Evolutionary conservation across 2,888 invertebrate genomes (phyloP), one percentile per base, ranked within the genome.

Genomic region (Coecobrya sp.): DNA sequence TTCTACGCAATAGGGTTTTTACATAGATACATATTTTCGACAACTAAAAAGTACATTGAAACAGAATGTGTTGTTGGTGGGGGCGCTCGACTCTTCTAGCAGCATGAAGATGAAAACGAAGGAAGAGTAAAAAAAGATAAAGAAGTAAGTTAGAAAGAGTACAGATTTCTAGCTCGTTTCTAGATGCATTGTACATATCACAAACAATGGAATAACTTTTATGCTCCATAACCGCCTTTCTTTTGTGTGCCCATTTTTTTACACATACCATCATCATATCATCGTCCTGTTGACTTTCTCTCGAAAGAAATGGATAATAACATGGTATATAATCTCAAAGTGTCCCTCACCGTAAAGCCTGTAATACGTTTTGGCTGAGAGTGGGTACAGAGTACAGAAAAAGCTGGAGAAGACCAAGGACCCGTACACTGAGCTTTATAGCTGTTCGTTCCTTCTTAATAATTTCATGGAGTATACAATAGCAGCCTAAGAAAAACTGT

Each of bases 231-330:
- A 30, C 68, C 68, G 27, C 68, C 68, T 13, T 7, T 68, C 30
- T 68, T 27, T 30, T 68, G 68, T 68, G 68, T 68, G 30, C n/a
- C 68, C 30, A 3, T 68, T 59, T 68, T 68, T 68, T 30, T 30
- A 30, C 30, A n/a, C n/a, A 59, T 59, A 8, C 8, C 59, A 13
- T 68, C 16, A 30, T 68, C 16, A 22, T 22, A 68, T 68, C 30
- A 68, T 68, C 16, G 30, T 68, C 68, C 68, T 68, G 68, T 68
- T 68, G 68, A 68, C 68, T 68, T 68, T 68, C 68, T 22, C 68
- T n/a, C 19, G 68, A 68, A 68, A 30, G 30, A 68, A 68, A 68
- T n/a, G 68, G 68, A 30, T 68, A 68, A 68, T 68, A 68, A 68
- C 68, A 68, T 68, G 27, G 68, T 68, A 62, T 36, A 59, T 68